Base-by-base conservation (phyloP, 2,797 vertebrate species). In the Myotis daubentonii region DNA sequence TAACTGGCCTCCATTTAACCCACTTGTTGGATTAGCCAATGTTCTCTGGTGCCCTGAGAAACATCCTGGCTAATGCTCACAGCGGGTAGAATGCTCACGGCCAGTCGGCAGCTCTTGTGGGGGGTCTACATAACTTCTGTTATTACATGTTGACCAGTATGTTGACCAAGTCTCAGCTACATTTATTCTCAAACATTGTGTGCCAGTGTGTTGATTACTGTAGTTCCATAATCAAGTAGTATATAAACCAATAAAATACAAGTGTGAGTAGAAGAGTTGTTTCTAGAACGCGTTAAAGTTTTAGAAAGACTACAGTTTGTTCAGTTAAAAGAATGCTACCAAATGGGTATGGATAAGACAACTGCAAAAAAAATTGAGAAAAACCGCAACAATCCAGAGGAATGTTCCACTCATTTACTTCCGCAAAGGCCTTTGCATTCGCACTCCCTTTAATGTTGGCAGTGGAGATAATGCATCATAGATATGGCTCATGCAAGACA, bases 261-360 rank as follows among this genome's bases (percentile, higher is more conserved):
- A 76, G 47, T 12, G 6, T 38, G 84, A 72, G 36, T 66, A 41
- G 11, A 41, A n/a, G n/a, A 84, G 33, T 8, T 94, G 33, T 88
- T 93, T 83, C 36, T n/a, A 55, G 20, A 81, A 79, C 28, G 65
- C 68, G 33, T 55, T 53, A 47, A 89, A 80, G 28, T 66, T 70
- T 94, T 70, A 87, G 71, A 94, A 94, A 87, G 28, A 93, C 20
- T 9, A 74, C 36, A 38, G 36, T 25, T 70, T n/a, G 83, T 10
- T 75, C 30, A 17, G 33, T 47, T n/a, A 87, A 94, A 72, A 44
- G 17, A 91, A 90, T 4, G 4, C 15, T n/a, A 76, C 51, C 47
- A 22, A 70, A 55, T 60, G 88, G 55, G 28, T 47, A 12, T 66
- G 47, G 47, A 53, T 41, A n/a, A 83, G 17, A 91, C 15, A 82